Evolutionary conservation across 2,113 vertebrate species (phyloP).

Genomic region (Gasterosteus aculeatus): DNA sequence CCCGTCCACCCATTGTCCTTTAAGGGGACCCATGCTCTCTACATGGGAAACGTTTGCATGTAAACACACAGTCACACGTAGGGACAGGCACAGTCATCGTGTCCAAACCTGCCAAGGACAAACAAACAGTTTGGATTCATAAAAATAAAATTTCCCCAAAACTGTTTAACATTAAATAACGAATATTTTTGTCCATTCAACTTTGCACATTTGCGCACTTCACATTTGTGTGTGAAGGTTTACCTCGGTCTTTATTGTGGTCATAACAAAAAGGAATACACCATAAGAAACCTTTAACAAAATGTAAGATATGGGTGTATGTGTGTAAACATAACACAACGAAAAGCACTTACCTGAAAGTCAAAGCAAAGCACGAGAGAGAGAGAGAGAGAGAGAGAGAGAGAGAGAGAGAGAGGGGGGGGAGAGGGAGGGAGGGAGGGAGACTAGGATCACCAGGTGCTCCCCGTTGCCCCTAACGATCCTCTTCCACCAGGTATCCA

Average conservation of each 20-base stretch:
- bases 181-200: not conserved
- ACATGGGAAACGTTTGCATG: too few relatives aligned
- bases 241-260: not conserved
- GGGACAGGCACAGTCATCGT: not conserved
- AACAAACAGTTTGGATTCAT: too few relatives aligned
- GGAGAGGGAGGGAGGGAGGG: not conserved
- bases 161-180: not conserved
- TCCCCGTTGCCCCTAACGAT: not conserved
- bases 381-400: not conserved
- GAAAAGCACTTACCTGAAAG: not conserved
- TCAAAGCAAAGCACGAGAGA: not conserved
- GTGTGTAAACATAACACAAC: not conserved
- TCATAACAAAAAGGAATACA: not conserved
- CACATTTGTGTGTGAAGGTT: not conserved
- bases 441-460: not conserved
- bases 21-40: too few relatives aligned
- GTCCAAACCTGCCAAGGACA: not conserved
- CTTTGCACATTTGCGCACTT: not conserved
- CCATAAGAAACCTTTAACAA: not conserved
- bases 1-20: too few relatives aligned
- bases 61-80: too few relatives aligned
- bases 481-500: not conserved
- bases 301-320: not conserved
- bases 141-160: not conserved
- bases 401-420: not conserved